Evolutionary conservation across 2,888 invertebrate species (phyloP).

Genomic region (Cerceris ruficornis): DNA sequence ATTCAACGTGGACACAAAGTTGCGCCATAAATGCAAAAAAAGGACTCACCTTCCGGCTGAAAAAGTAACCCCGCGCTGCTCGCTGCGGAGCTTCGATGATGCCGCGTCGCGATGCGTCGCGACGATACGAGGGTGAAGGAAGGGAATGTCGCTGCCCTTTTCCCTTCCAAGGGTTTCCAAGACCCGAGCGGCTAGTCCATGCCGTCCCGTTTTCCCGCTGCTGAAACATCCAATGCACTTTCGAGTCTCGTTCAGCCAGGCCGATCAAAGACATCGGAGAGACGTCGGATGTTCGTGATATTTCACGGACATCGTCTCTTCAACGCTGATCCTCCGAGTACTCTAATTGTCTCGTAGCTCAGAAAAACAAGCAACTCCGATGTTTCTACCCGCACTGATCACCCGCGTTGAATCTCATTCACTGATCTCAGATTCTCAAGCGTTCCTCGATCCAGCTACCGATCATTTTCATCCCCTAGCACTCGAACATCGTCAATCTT

Average conservation of each 20-base stretch:
- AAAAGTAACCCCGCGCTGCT: slow-evolving; percentile 57
- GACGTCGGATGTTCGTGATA: slow-evolving; percentile 8
- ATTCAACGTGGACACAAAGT: too few species aligned
- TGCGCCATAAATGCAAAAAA: too few species aligned
- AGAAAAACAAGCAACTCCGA: too few species aligned
- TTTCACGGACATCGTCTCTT: slow-evolving; percentile 34
- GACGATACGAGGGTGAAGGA: slow-evolving; percentile 63
- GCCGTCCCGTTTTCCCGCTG: slow-evolving; percentile 71
- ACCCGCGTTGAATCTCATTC: too few species aligned
- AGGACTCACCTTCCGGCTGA: slow-evolving; percentile 80
- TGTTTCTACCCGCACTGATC: too few species aligned
- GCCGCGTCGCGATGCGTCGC: slow-evolving; percentile 42
- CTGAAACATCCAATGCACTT: slow-evolving; percentile 77
- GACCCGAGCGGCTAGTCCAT: slow-evolving; percentile 75
- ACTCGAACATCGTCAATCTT: too few species aligned
- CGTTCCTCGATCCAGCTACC: too few species aligned
- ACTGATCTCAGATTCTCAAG: neutral
- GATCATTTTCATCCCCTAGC: too few species aligned
- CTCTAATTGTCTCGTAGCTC: neutral
- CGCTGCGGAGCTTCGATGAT: neutral
- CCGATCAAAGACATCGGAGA: slow-evolving; percentile 62
- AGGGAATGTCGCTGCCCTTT: slow-evolving; percentile 71
- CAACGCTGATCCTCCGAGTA: slow-evolving; percentile 12
- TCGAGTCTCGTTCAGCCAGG: slow-evolving; percentile 60
- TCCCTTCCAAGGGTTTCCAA: slow-evolving; percentile 73